These are phyloP conservation scores for Papilio elwesi DNA, from an alignment of 2,888 invertebrate genomes.

Conservation along the genomic window DNA sequence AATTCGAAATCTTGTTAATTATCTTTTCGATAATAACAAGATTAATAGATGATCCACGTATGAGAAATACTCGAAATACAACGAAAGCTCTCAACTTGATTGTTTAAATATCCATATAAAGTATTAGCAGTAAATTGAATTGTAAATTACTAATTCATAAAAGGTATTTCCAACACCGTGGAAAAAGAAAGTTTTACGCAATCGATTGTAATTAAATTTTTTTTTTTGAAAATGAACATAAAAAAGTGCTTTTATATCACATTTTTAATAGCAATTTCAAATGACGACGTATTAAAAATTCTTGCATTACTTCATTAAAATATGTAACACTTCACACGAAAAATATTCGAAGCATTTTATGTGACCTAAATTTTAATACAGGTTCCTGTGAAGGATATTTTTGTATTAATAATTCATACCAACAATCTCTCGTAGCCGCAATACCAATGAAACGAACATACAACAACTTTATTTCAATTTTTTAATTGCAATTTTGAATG, in stretches of 20 bases:
- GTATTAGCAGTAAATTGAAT: neutral
- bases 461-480: neutral
- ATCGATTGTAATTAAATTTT: neutral
- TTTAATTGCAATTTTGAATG: slow-evolving; percentile 3
- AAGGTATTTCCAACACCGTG: neutral
- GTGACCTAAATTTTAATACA: slow-evolving; percentile 5
- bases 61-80: no score
- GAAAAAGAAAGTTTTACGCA: slow-evolving; percentile 26
- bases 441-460: slow-evolving; percentile 9
- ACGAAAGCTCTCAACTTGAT: no score
- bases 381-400: slow-evolving; percentile 4
- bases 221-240: slow-evolving; percentile 6
- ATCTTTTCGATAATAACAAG: no score
- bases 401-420: slow-evolving; percentile 7
- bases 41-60: no score
- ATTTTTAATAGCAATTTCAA: slow-evolving; percentile 9
- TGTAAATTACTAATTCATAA: neutral
- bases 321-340: neutral
- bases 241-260: neutral
- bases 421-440: neutral
- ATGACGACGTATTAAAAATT: neutral
- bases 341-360: slow-evolving; percentile 11
- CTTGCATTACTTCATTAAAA: slow-evolving; percentile 1
- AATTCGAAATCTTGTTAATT: no score
- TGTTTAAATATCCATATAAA: neutral